Conservation (phyloP, 2,888 invertebrate genomes). For the Tinea trinotella region DNA sequence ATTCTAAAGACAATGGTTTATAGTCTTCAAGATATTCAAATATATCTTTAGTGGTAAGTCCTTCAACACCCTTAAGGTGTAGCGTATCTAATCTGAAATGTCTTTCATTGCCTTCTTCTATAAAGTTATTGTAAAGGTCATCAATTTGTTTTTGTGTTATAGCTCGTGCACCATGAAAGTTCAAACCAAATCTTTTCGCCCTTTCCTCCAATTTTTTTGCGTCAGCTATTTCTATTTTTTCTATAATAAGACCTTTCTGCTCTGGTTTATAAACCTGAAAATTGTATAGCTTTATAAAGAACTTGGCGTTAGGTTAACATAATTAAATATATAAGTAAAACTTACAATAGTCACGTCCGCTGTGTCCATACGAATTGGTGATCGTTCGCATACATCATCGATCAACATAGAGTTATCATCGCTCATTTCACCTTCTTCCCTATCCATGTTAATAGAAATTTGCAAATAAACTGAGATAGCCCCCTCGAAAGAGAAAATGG, state of each 20-base stretch:
- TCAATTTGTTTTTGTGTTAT: conserved; percentile 63
- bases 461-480: not conserved
- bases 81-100: conserved; percentile 80
- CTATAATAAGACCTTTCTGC: conserved; percentile 43
- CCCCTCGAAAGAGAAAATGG: not conserved
- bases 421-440: conserved; percentile 67
- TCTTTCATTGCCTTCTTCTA: conserved; percentile 71
- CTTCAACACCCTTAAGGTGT: conserved; percentile 81
- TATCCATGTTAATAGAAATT: conserved; percentile 37
- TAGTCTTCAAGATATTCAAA: conserved; percentile 84
- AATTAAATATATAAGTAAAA: not conserved
- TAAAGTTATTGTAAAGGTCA: conserved; percentile 55
- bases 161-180: conserved; percentile 51
- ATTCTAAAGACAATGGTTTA: conserved; percentile 83
- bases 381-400: conserved; percentile 32
- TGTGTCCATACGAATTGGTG: not conserved
- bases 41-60: conserved; percentile 83
- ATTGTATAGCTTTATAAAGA: no score
- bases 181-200: conserved; percentile 58
- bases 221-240: conserved; percentile 54
- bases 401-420: conserved; percentile 54
- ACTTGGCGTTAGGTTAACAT: no score
- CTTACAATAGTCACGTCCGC: not conserved
- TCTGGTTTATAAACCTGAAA: conserved; percentile 51
- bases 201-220: conserved; percentile 56